A percentile compares a stretch with the other conserved stretches of the same genome.
Evolutionary conservation across 1,140 invertebrate species (phyloP).

Genomic region (Pygmarrhopalites habei): DNA sequence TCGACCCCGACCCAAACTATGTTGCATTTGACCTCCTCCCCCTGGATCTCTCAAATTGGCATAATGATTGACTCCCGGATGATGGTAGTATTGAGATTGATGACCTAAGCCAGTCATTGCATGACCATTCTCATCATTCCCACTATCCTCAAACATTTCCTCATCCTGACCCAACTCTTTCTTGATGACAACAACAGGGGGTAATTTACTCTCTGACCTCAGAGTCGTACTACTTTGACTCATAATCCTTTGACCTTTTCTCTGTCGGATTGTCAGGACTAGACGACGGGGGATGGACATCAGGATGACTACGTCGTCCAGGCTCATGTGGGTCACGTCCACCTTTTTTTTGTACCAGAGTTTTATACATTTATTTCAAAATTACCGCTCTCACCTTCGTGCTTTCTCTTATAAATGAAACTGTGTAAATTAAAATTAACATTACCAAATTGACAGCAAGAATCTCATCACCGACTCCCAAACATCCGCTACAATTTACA

Average conservation of each 20-base stretch:
- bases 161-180: constrained; percentile 75
- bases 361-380: no score
- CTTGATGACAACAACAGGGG: constrained; percentile 88
- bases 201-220: constrained; percentile 71
- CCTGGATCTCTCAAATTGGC: constrained; percentile 42
- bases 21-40: neutral
- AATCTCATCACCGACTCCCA: constrained; percentile 98
- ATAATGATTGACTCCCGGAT: neutral
- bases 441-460: constrained; percentile 92
- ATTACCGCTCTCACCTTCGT: no score
- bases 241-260: constrained; percentile 42
- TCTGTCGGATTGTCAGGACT: constrained; percentile 78
- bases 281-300: constrained; percentile 96
- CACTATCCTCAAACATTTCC: constrained; percentile 53
- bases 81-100: neutral
- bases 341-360: no score
- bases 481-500: no score
- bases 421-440: no score
- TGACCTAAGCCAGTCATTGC: constrained; percentile 43
- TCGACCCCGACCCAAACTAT: constrained; percentile 1
- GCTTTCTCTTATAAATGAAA: no score
- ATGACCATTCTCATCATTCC: constrained; percentile 36
- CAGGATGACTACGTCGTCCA: constrained; percentile 83
- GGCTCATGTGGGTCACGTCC: constrained; percentile 91
- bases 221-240: constrained; percentile 22